Conservation (phyloP, 2,113 vertebrate species). For the Euleptes europaea region DNA sequence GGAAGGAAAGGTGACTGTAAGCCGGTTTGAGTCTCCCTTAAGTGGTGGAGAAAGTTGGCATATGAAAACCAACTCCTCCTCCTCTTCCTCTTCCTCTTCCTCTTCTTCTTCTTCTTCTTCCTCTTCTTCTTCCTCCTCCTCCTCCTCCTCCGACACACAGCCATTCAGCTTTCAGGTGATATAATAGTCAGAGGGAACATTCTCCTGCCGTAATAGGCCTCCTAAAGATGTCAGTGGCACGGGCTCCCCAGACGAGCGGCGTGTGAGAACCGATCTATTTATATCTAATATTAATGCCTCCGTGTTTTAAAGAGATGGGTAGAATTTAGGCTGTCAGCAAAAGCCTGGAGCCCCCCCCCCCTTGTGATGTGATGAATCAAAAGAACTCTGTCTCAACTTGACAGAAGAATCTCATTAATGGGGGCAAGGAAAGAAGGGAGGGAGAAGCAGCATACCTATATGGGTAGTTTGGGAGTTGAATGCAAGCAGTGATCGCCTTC, state of each 20-base stretch:
- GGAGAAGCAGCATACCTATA: too few species aligned
- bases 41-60: too few species aligned
- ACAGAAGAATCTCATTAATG: slow-evolving; percentile 19
- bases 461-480: background rate
- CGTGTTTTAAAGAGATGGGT: background rate
- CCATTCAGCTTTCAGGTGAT: background rate
- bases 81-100: too few species aligned
- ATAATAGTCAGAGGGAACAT: background rate
- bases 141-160: background rate
- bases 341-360: background rate
- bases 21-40: too few species aligned
- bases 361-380: background rate
- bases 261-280: slow-evolving; percentile 32
- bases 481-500: too few species aligned
- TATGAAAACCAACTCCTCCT: too few species aligned
- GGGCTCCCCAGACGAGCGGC: slow-evolving; percentile 1
- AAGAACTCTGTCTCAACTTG: slow-evolving; percentile 20
- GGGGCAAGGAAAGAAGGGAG: background rate
- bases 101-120: too few species aligned
- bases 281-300: slow-evolving; percentile 38
- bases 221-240: slow-evolving; percentile 20
- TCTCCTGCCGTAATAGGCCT: background rate
- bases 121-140: background rate
- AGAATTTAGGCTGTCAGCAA: slow-evolving; percentile 48
- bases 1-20: too few species aligned